Base-by-base conservation (phyloP, 2,113 vertebrate species). In the Podiceps cristatus region DNA sequence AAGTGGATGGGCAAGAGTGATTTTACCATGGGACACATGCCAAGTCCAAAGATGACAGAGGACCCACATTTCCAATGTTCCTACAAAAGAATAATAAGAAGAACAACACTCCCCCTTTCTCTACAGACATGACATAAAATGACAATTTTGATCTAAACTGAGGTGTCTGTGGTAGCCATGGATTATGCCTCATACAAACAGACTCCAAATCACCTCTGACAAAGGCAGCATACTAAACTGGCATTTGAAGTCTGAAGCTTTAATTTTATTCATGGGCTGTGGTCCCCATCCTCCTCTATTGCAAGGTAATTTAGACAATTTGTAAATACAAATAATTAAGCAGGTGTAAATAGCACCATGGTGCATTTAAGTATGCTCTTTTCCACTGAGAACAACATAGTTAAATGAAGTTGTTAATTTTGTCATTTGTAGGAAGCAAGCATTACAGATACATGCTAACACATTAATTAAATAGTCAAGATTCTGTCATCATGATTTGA, bases 311-410 rank as follows among this genome's bases (percentile, higher is more conserved):
- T 92, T 88, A 90, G 93, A 78, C 37, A 88, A 73, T 88, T 93
- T 78, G 63, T 86, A 96, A 97, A 94, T 62, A 91, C 52, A 84
- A 89, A 47, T 80, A 95, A 97, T 96, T 96, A 93, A 81, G 77
- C 64, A 94, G 74, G 72, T 93, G 94, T 80, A 91, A 92, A 83
- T 86, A 91, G 35, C 90, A 93, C 76, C 80, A 79, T 19, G 52
- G 52, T 78, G 40, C 35, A 64, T 66, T 95, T 87, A 87, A 94
- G 23, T 64, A 60, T 88, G 45, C 35, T 82, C 45, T 93, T 95
- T 90, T 92, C 77, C 33, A 50, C 85, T 58, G 74, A 95, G 96
- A 96, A 85, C 60, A 81, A 45, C 47, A 68, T 7, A 87, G 77
- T 87, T 63, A 95, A 95, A 93, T 89, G 52, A 94, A 91, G 80